A percentile compares a stretch with the other conserved stretches of the same genome.
These are phyloP conservation scores for Dipus sagitta DNA, from an alignment of 2,797 vertebrate genomes.

Conservation along the genomic window DNA sequence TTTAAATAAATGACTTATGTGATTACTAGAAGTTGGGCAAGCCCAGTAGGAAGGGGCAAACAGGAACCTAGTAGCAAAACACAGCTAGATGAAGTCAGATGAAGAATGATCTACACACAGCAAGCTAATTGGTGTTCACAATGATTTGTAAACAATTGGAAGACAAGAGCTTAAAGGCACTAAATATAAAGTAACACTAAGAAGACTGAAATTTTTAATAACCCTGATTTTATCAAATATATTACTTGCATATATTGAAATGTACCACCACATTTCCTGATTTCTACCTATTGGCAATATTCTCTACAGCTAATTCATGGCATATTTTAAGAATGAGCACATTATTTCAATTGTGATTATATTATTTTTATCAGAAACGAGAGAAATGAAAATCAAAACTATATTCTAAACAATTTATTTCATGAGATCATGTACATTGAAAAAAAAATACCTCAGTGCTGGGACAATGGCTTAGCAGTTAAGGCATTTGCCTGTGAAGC, in stretches of 20 bases:
- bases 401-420: not conserved
- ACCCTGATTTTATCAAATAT: not conserved
- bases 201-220: not conserved
- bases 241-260: not conserved
- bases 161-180: not conserved
- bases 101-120: rapidly evolving
- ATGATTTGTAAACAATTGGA: not conserved
- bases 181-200: not conserved
- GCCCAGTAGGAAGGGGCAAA: no score
- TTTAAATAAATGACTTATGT: not conserved
- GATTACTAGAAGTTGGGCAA: not conserved
- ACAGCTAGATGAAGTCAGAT: not conserved
- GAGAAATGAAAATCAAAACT: not conserved
- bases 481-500: no score
- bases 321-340: not conserved
- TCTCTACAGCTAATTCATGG: not conserved
- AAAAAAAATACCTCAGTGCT: not conserved
- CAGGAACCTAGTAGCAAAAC: no score
- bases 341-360: not conserved
- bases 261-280: not conserved
- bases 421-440: not conserved
- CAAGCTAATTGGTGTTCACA: no score
- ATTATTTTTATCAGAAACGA: not conserved
- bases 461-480: no score
- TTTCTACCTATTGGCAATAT: not conserved